These are phyloP conservation scores for Muschampia plurimacula DNA, from an alignment of 2,888 invertebrate species.

Conservation along the genomic window DNA sequence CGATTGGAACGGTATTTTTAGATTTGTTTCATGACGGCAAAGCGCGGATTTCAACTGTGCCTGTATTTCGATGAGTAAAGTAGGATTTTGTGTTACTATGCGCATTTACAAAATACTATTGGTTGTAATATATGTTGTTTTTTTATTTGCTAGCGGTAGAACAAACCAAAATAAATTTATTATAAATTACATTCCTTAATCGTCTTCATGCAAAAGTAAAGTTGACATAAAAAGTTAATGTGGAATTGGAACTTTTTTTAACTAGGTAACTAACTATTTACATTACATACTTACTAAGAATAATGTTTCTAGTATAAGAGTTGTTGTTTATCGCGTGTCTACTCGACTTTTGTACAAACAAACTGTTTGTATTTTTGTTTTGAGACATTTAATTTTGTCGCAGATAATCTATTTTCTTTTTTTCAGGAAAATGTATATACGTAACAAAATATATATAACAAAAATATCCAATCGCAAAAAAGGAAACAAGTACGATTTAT, in stretches of 20 bases:
- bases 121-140: too few relatives aligned
- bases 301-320: too few relatives aligned
- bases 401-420: background rate
- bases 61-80: background rate
- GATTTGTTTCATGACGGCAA: constrained; percentile 20
- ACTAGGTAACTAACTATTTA: too few relatives aligned
- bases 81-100: background rate
- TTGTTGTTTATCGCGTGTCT: background rate
- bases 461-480: background rate
- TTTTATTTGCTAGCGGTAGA: background rate
- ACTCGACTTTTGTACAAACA: background rate
- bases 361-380: background rate
- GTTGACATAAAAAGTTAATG: too few relatives aligned
- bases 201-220: too few relatives aligned
- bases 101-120: background rate
- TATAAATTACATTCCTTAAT: background rate
- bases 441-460: background rate
- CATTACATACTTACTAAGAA: too few relatives aligned
- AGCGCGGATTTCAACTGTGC: background rate
- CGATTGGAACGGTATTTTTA: constrained; percentile 19
- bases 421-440: background rate
- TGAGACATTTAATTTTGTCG: background rate
- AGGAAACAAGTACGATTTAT: background rate
- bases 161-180: background rate
- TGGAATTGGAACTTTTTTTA: too few relatives aligned